Conservation (phyloP, 2,113 vertebrate genomes). For the Clarias batrachus region DNA sequence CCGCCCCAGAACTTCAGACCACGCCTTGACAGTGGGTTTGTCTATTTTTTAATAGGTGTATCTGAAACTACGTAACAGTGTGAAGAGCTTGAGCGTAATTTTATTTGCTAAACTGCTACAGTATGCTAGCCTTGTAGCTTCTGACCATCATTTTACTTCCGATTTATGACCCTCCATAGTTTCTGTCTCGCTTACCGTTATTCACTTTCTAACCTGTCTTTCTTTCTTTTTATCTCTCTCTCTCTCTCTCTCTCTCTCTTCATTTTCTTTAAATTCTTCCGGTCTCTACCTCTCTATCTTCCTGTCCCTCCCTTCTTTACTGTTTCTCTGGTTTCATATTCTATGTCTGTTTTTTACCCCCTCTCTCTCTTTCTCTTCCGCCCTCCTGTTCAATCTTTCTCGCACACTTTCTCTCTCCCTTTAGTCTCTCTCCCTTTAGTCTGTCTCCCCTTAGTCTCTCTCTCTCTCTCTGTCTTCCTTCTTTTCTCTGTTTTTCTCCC, state of each 20-base stretch:
- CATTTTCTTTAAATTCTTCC: neutral
- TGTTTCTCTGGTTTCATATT: neutral
- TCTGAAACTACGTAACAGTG: neutral
- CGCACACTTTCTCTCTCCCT: neutral
- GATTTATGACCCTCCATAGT: neutral
- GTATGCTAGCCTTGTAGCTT: neutral
- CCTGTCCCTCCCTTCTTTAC: neutral
- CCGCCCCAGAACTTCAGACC: neutral
- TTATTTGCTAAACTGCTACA: neutral
- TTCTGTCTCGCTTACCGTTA: neutral
- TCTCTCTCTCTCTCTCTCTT: neutral
- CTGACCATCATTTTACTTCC: neutral
- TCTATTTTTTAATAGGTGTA: neutral
- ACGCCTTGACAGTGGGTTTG: neutral
- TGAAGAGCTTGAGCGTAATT: neutral
- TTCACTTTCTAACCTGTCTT: neutral
- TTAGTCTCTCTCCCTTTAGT: neutral
- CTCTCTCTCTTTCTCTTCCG: neutral
- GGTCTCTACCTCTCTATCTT: neutral
- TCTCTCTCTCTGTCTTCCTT: neutral
- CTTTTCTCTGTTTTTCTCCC: neutral
- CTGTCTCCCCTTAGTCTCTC: neutral
- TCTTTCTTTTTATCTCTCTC: neutral
- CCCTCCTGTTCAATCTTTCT: neutral
- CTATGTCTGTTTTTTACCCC: neutral